A percentile compares a stretch with the other conserved stretches of the same genome.
Evolutionary conservation across 2,888 invertebrate species (phyloP).

Genomic region (Dermolepida albohirtum): DNA sequence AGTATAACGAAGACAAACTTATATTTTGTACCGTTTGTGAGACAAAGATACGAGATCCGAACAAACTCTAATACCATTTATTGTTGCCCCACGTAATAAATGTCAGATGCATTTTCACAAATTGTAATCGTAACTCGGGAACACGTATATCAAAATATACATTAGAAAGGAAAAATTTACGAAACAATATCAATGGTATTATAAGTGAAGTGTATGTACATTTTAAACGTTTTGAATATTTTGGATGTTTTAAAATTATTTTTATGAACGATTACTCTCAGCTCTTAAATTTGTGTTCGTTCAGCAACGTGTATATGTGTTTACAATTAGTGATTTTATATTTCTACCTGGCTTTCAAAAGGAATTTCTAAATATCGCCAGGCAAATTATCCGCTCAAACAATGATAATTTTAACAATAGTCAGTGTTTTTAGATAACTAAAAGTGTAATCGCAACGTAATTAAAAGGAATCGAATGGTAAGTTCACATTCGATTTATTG

Average conservation of each 20-base stretch:
- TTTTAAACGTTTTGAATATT: conserved; percentile 26
- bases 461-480: conserved; percentile 18
- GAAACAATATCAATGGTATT: conserved; percentile 8
- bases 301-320: background rate
- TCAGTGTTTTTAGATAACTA: conserved; percentile 13
- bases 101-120: conserved; percentile 20
- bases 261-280: no score
- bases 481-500: background rate
- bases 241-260: background rate
- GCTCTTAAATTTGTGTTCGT: background rate
- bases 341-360: no score
- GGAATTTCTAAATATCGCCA: background rate
- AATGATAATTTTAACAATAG: conserved; percentile 10
- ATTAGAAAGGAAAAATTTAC: background rate
- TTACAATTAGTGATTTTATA: background rate
- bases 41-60: background rate
- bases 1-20: background rate
- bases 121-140: background rate
- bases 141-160: conserved; percentile 2
- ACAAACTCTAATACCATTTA: background rate
- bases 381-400: conserved; percentile 1
- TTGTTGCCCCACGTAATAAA: conserved; percentile 18
- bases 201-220: conserved; percentile 9
- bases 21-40: background rate
- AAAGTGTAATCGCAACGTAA: conserved; percentile 7